Evolutionary conservation across 2,797 vertebrate genomes (phyloP), one percentile per base, ranked within the genome.

Genomic region (Morus bassanus): DNA sequence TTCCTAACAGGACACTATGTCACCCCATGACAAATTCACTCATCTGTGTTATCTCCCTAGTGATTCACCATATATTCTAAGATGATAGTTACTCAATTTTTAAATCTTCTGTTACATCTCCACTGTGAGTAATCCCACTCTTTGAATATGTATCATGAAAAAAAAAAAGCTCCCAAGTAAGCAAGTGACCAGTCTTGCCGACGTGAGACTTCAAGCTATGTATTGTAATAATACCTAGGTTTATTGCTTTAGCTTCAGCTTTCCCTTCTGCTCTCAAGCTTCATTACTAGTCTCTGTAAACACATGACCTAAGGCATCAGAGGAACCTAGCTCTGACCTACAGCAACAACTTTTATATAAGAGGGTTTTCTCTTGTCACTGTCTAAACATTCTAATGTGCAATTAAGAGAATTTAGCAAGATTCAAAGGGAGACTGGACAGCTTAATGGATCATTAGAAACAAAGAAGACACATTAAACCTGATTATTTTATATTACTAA

Each of bases 71-170:
- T 10, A 9, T 19, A 10, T 73, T 87, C 76, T 45, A 53, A 73
- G 78, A 45, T 31, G 37, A 74, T 13, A 80, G n/a, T 53, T 56
- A 75, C 24, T 93, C 53, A 46, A 3, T 72, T 77, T 74, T 89
- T 63, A 57, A 53, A 68, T 45, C 41, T 41, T 72, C 41, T 63
- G 23, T 65, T 72, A 68, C 19, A 76, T 39, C 50, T 76, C 5
- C 2, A 31, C 51, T 39, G 22, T 41, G 76, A 93, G 22, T 69
- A 74, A 23, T 39, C n/a, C 23, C 46, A 59, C 33, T n/a, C 22
- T 27, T n/a, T 53, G 46, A 75, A 68, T 25, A 37, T 0, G 0
- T 10, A 27, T 13, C 0, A 2, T n/a, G 30, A 43, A 53, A 70
- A 56, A 73, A 79, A 70, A 56, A 73, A 79, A 75, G 8, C 39